Conservation (phyloP, 2,888 invertebrate genomes). For the Eupithecia subumbrata region DNA sequence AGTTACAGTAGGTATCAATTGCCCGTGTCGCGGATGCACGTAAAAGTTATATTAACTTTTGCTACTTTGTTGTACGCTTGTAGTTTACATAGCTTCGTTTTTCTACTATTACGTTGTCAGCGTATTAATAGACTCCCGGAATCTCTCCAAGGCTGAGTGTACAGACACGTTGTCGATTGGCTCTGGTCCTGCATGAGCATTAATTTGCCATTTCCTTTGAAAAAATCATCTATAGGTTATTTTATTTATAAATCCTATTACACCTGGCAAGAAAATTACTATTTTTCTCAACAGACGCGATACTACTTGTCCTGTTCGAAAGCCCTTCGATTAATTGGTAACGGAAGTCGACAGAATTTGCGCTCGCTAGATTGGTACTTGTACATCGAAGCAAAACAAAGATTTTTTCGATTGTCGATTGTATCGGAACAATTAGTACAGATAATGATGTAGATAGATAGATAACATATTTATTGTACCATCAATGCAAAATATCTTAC, state of each 20-base stretch:
- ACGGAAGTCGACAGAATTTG: background rate
- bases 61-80: background rate
- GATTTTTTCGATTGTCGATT: background rate
- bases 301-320: background rate
- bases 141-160: background rate
- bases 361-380: background rate
- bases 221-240: background rate
- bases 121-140: background rate
- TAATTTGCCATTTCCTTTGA: too few relatives aligned
- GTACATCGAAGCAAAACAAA: background rate
- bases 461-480: too few relatives aligned
- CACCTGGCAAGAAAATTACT: background rate
- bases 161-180: background rate
- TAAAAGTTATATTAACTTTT: background rate
- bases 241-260: background rate
- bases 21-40: background rate
- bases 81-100: background rate
- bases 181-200: background rate
- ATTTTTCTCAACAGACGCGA: background rate
- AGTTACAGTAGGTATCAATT: background rate
- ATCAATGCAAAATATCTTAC: too few relatives aligned
- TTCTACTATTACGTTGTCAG: background rate
- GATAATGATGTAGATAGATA: too few relatives aligned
- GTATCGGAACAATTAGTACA: background rate
- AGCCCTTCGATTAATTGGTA: constrained; percentile 9